These are phyloP conservation scores for Nezara viridula DNA, from an alignment of 2,888 invertebrate species.

Conservation along the genomic window DNA sequence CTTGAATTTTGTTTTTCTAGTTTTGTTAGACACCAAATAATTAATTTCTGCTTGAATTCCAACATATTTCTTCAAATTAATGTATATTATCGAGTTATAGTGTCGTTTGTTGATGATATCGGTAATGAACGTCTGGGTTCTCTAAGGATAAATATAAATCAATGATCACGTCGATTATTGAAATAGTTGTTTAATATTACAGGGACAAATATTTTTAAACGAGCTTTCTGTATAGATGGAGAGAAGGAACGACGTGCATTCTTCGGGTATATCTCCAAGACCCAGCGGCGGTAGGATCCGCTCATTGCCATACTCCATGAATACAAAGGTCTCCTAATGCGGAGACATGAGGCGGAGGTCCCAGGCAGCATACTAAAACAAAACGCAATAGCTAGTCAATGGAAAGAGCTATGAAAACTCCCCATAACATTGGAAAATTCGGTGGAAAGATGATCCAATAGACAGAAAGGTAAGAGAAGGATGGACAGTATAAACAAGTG, in stretches of 20 bases:
- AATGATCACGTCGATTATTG: too few species aligned
- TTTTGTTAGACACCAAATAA: too few species aligned
- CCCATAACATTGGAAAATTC: neutral
- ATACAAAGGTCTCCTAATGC: conserved; percentile 2
- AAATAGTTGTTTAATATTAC: too few species aligned
- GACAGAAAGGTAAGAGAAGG: neutral
- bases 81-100: too few species aligned
- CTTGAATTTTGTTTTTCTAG: too few species aligned
- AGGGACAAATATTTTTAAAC: too few species aligned
- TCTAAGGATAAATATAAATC: too few species aligned
- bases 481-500: neutral
- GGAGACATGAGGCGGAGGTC: neutral
- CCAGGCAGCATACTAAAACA: neutral
- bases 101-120: too few species aligned
- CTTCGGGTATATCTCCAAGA: neutral
- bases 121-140: too few species aligned
- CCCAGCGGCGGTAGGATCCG: neutral
- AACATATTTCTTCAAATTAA: too few species aligned
- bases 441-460: neutral
- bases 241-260: neutral
- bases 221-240: neutral
- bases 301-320: conserved; percentile 13
- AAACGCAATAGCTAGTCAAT: neutral
- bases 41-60: too few species aligned
- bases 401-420: neutral